Evolutionary conservation across 2,888 invertebrate species (phyloP).

Genomic region (Drosophila longiperda): DNA sequence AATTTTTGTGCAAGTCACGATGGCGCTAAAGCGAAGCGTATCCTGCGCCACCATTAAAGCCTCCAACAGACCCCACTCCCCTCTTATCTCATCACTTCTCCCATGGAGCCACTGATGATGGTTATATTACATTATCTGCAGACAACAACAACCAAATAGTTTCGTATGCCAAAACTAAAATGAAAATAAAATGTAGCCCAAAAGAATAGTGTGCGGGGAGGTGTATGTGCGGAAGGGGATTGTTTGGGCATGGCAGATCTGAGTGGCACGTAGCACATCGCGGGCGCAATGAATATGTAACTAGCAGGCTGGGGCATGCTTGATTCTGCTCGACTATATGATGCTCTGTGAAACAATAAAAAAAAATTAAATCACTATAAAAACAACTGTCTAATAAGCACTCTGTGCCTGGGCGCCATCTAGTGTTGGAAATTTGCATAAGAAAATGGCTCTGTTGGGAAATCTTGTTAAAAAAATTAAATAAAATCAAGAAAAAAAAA

Average conservation of each 20-base stretch:
- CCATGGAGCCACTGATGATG: slow-evolving; percentile 63
- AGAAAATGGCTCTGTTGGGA: slow-evolving; percentile 2
- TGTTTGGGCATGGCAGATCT: background rate
- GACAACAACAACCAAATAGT: slow-evolving; percentile 56
- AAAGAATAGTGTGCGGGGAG: slow-evolving; percentile 21
- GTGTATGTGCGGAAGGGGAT: background rate
- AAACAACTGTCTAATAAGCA: slow-evolving; percentile 39
- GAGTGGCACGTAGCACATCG: slow-evolving; percentile 22
- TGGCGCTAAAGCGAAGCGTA: slow-evolving; percentile 69
- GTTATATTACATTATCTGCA: slow-evolving; percentile 77
- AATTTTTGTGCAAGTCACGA: slow-evolving; percentile 78
- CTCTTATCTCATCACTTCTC: background rate
- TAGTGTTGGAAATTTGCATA: slow-evolving; percentile 31
- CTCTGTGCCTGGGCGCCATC: slow-evolving; percentile 36
- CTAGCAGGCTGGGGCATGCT: slow-evolving; percentile 14
- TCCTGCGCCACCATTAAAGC: slow-evolving; percentile 71
- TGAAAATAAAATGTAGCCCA: slow-evolving; percentile 76
- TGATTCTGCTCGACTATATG: slow-evolving; percentile 44
- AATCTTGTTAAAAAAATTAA: background rate
- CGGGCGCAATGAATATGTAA: slow-evolving; percentile 73
- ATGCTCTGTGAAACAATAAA: slow-evolving; percentile 35
- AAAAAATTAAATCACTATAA: background rate
- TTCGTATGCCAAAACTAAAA: slow-evolving; percentile 75
- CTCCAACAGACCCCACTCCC: slow-evolving; percentile 11
- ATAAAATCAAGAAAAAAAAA: background rate